A percentile compares a stretch with the other conserved stretches of the same genome.
These are phyloP conservation scores for Rhagoletis pomonella DNA, from an alignment of 1,140 invertebrate species.

Conservation along the genomic window DNA sequence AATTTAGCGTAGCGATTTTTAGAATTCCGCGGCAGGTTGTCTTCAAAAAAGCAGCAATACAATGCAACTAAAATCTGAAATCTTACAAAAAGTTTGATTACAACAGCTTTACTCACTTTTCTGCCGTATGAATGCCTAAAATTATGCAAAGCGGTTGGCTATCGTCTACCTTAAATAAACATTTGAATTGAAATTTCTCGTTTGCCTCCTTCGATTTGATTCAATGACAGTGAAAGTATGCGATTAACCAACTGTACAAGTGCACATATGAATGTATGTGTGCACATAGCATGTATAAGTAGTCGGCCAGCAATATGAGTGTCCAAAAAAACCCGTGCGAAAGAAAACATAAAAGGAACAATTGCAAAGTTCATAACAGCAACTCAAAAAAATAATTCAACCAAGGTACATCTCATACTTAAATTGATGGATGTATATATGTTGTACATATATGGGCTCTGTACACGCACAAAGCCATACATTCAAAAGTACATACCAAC, in stretches of 20 bases:
- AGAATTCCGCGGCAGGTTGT: too few species aligned
- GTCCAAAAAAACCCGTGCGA: background rate
- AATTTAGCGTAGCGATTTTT: too few species aligned
- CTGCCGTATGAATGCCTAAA: background rate
- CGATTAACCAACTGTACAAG: background rate
- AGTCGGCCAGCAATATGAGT: background rate
- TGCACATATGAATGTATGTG: background rate
- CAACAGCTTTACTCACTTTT: background rate
- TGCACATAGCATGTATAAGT: background rate
- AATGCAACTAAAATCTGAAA: too few species aligned
- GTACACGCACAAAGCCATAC: background rate
- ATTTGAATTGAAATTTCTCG: background rate
- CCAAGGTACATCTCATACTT: too few species aligned
- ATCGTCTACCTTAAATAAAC: slow-evolving; percentile 21
- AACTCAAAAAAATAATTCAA: background rate
- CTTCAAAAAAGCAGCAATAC: too few species aligned
- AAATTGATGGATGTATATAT: too few species aligned
- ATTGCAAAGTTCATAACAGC: background rate
- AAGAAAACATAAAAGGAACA: background rate
- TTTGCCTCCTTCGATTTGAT: background rate
- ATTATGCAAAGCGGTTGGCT: background rate
- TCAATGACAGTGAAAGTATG: slow-evolving; percentile 17
- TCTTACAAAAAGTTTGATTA: background rate
- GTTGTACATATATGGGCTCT: too few species aligned
- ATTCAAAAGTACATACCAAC: background rate